Base-by-base conservation (phyloP, 2,113 vertebrate genomes). In the Oceanites oceanicus region DNA sequence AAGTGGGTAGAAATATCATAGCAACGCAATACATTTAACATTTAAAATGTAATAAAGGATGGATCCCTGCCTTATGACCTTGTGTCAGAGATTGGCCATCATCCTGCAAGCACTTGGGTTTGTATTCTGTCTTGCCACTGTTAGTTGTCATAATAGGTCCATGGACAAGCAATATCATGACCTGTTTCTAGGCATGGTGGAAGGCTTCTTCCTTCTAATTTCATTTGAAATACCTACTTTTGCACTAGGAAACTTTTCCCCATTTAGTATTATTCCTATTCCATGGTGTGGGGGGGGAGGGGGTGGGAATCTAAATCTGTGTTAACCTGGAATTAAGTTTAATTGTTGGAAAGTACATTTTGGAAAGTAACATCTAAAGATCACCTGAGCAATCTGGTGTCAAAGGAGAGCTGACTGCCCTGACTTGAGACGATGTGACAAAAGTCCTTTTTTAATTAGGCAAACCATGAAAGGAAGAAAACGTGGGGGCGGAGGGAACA, bases 401-500 rank as follows among this genome's bases (percentile, higher is more conserved):
- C 16, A 18, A 61, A 92, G 36, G n/a, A 85, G n/a, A 86, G 9
- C 32, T 85, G 76, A 18, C n/a, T 78, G n/a, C 14, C 91, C 72
- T 78, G 89, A 71, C 16, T 79, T 75, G 25, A 93, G 53, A 29
- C 58, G 32, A 68, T 75, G 12, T 66, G 76, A 62, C 17, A 63
- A 23, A 84, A 78, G 38, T 58, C 26, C 11, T 88, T 85, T 76
- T n/a, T 79, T 59, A 52, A 13, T 78, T 72, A 59, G 40, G 15
- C 38, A 84, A 58, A 36, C 26, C 10, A 21, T 21, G n/a, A 89
- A 79, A 85, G 18, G 49, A 77, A 70, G 61, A 88, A 89, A 78
- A 56, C 27, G 5, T 19, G 20, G 21, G 13, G 1, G 4, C 0
- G 0, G 8, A 7, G 3, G 14, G 22, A 68, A 45, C 36, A 59